A percentile compares a stretch with the other conserved stretches of the same genome.
Evolutionary conservation across 1,140 invertebrate species (phyloP).

Genomic region (Bombus ignitus): DNA sequence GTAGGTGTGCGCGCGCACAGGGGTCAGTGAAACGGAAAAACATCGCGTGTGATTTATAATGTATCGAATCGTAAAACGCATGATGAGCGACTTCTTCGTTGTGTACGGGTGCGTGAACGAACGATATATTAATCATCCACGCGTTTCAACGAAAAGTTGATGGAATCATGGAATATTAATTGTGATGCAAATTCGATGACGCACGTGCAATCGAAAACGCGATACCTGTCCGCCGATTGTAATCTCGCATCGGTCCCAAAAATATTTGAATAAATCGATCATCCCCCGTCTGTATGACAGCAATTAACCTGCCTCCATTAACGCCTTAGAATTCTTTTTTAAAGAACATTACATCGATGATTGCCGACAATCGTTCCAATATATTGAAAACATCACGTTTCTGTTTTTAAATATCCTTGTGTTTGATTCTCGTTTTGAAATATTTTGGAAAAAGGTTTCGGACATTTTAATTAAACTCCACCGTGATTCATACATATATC

Average conservation of each 20-base stretch:
- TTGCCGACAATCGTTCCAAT: neutral
- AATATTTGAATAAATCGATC: conserved; percentile 29
- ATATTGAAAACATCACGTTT: neutral
- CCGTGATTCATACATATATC: neutral
- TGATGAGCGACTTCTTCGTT: conserved; percentile 24
- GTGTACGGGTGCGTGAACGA: conserved; percentile 18
- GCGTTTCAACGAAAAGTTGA: conserved; percentile 61
- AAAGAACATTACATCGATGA: no score
- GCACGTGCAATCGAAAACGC: conserved; percentile 37
- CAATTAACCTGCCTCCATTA: conserved; percentile 15
- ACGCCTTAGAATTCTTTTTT: neutral
- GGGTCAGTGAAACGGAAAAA: conserved; percentile 21
- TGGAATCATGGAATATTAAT: conserved; percentile 55
- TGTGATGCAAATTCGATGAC: conserved; percentile 52
- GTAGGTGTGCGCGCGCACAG: neutral
- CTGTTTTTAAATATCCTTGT: neutral
- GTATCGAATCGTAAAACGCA: conserved; percentile 34
- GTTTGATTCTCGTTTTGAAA: no score
- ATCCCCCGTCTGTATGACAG: neutral
- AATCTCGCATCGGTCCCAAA: conserved; percentile 16
- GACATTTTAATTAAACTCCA: neutral
- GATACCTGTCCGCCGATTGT: conserved; percentile 26
- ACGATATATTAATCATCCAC: conserved; percentile 64
- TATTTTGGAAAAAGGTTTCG: neutral
- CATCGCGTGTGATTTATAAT: conserved; percentile 67